Percentiles rank a stretch among this genome's conserved stretches.
Evolutionary conservation across 2,113 vertebrate genomes (phyloP).

Genomic region (Craseonycteris thonglongyai): DNA sequence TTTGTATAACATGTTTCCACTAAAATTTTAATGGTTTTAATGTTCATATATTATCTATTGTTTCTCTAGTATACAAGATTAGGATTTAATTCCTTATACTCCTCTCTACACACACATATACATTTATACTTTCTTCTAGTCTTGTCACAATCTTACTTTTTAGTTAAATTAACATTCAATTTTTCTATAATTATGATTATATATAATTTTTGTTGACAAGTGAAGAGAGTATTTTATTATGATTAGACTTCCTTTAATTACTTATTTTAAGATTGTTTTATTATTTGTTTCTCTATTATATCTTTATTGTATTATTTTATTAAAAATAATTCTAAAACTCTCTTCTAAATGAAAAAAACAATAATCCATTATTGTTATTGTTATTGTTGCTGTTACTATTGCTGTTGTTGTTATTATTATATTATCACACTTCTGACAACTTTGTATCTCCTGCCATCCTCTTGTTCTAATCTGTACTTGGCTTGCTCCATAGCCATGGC

Average conservation of each 20-base stretch:
- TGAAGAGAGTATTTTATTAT: neutral
- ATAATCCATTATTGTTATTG: neutral
- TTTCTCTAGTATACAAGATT: neutral
- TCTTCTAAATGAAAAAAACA: neutral
- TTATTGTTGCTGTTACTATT: too few relatives aligned
- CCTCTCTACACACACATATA: neutral
- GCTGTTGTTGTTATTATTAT: too few relatives aligned
- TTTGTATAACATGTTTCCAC: neutral
- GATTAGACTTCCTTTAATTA: neutral
- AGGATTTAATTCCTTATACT: neutral
- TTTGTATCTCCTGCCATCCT: neutral
- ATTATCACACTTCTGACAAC: neutral
- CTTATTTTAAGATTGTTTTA: neutral
- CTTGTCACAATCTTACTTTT: neutral
- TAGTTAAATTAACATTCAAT: neutral
- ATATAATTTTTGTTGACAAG: neutral
- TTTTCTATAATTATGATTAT: neutral
- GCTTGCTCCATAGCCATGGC: neutral
- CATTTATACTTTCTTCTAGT: neutral
- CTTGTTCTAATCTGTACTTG: neutral
- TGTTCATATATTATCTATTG: neutral
- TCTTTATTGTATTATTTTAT: neutral
- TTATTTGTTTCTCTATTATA: neutral
- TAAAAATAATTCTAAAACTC: neutral
- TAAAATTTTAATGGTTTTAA: neutral